These are phyloP conservation scores for Ophioninae sp. DNA, from an alignment of 2,888 invertebrate genomes.

Conservation along the genomic window DNA sequence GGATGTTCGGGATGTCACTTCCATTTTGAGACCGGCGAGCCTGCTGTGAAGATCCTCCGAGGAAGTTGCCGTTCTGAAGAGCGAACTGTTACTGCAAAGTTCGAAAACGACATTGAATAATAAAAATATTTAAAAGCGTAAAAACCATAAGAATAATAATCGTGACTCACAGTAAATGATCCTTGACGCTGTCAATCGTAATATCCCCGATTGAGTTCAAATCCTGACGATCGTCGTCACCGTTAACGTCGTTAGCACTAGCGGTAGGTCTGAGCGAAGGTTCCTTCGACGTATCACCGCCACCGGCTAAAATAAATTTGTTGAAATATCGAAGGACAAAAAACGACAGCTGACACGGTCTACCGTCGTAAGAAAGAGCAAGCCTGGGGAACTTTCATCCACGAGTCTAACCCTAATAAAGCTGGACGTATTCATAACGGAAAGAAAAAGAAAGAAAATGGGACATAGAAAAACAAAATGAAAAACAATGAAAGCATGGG, in stretches of 20 bases:
- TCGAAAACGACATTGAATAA: not conserved
- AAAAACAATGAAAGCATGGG: slow-evolving; percentile 55
- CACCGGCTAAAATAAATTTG: slow-evolving; percentile 75
- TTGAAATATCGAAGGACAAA: slow-evolving; percentile 57
- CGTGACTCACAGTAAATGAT: slow-evolving; percentile 85
- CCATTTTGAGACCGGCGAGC: slow-evolving; percentile 79
- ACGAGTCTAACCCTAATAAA: not conserved
- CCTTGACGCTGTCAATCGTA: slow-evolving; percentile 96
- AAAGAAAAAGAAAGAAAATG: not conserved
- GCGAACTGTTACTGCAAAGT: slow-evolving; percentile 78
- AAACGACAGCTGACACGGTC: not conserved
- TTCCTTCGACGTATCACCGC: slow-evolving; percentile 77
- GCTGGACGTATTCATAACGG: slow-evolving; percentile 13
- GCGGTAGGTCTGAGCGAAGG: slow-evolving; percentile 74
- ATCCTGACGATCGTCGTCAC: slow-evolving; percentile 82
- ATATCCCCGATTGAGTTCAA: slow-evolving; percentile 90
- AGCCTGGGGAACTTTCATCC: not conserved
- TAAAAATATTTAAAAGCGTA: not conserved
- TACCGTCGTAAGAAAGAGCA: not conserved
- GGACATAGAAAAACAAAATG: not conserved
- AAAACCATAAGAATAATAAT: not conserved
- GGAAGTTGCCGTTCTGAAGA: slow-evolving; percentile 79
- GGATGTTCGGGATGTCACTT: slow-evolving; percentile 79
- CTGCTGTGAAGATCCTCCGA: slow-evolving; percentile 79
- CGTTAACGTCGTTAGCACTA: slow-evolving; percentile 80